These are phyloP conservation scores for Hucho hucho DNA, from an alignment of 2,113 vertebrate species.

Conservation along the genomic window DNA sequence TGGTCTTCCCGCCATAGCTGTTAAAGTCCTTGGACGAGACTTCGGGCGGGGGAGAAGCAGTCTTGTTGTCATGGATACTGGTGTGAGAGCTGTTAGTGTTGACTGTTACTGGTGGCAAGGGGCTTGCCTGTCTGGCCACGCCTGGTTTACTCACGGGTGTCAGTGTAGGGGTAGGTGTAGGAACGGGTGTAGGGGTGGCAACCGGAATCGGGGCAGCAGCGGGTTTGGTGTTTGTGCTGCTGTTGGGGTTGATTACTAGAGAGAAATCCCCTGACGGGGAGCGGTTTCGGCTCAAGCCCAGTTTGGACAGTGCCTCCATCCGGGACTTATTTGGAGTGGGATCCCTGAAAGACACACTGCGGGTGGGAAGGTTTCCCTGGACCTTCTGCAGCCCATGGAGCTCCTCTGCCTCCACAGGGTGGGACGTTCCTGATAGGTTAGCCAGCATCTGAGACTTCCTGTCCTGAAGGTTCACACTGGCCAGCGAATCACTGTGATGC, in stretches of 20 bases:
- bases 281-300: slow-evolving; percentile 66
- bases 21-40: slow-evolving; percentile 57
- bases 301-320: slow-evolving; percentile 75
- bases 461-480: slow-evolving; percentile 80
- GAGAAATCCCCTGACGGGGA: slow-evolving; percentile 44
- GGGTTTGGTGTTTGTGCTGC: slow-evolving; percentile 4
- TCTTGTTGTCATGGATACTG: background rate
- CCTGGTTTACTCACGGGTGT: slow-evolving; percentile 50
- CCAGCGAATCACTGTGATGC: slow-evolving; percentile 75
- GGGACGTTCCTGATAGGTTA: slow-evolving; percentile 75
- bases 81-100: slow-evolving; percentile 13
- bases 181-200: background rate
- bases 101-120: slow-evolving; percentile 1
- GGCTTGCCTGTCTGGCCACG: slow-evolving; percentile 9
- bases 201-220: slow-evolving; percentile 16
- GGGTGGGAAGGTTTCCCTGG: slow-evolving; percentile 52
- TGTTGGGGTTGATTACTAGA: background rate
- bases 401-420: slow-evolving; percentile 65
- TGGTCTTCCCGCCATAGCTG: slow-evolving; percentile 71
- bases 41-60: slow-evolving; percentile 30
- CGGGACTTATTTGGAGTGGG: slow-evolving; percentile 69
- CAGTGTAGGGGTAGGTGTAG: background rate
- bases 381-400: slow-evolving; percentile 11
- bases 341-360: slow-evolving; percentile 79
- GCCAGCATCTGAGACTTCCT: slow-evolving; percentile 84